Evolutionary conservation across 1,140 invertebrate species (phyloP), one percentile per base, ranked within the genome.

Genomic region (Hetaerina americana): DNA sequence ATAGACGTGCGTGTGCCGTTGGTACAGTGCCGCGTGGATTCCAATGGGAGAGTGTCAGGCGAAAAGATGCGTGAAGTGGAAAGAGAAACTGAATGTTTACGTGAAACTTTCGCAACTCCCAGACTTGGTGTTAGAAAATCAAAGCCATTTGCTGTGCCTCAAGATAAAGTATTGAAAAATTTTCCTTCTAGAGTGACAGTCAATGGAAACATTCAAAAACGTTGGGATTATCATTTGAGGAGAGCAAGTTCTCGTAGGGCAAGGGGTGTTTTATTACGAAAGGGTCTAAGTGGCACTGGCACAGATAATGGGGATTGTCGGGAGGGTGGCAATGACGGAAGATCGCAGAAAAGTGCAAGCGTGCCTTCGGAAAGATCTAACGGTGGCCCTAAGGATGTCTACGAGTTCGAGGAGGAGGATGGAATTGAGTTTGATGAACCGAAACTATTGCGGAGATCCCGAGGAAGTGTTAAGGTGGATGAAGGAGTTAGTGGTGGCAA

Each of bases 401-500:
- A 84, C 71, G 83, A 84, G 71, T 84, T 84, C 74, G 78, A 82
- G 70, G 82, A 84, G 8, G 77, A 79, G 22, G 79, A 81, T 69
- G 69, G 71, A 18, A 57, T 24, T 73, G 76, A 75, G 49, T 26
- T 68, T 1, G 71, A 40, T 70, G 73, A 75, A 68, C 72, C 73
- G 3, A 66, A 72, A n/a, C 69, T 73, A 5, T 67, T 76, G n/a
- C 67, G 74, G 12, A 72, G 72, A 66, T 26, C 68, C 18, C 72
- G 71, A 79, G 73, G 78, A 78, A 66, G 76, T 31, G 26, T 49
- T 10, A 66, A 26, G 66, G 49, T 49, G 18, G 66, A 72, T 5
- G 15, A 66, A 27, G 57, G 15, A 0, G 68, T 29, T 0, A 73
- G 70, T 26, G 66, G 27, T 31, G 57, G 8, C 15, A 40, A 26